Evolutionary conservation across 2,888 invertebrate species (phyloP), one percentile per base, ranked within the genome.

Genomic region (Amiota minor): DNA sequence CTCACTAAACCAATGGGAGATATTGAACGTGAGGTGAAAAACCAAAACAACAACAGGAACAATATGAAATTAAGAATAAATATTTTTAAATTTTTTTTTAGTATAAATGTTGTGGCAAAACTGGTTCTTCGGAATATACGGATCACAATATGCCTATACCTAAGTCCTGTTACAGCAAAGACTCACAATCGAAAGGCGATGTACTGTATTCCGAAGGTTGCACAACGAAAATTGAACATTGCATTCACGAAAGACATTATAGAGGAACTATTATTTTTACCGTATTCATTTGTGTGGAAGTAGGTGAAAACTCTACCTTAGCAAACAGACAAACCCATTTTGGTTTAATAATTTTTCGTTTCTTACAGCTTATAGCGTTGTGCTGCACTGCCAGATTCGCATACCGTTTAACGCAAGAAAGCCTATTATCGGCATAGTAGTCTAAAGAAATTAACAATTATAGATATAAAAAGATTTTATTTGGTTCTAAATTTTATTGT

Each of bases 31-130:
- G 50, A 45, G 50, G 71, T 71, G 45, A 45, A 20, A 62, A 18
- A 35, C 14, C 53, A 12, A 47, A 18, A 18, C 8, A 62, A 10
- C 45, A 35, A 9, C 14, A 62, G 45, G 35, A 62, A 10, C 45
- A 35, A 9, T 35, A 62, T 62, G 35, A 50, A 6, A 4, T 53
- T 35, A 35, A 35, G 35, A 35, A 35, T 4, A 4, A 35, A 35
- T 35, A 35, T 35, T 35, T 35, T 35, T 8, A 35, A 35, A 35
- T 35, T 4, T 35, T 14, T 46, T 6, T 71, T 6, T 23, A 72
- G 61, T 72, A 56, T 16, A 68, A 61, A 35, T 72, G 72, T 18
- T 72, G 72, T 35, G 72, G 72, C 50, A 68, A 45, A 6, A 11
- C 56, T 14, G 45, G 72, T 12, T 4, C 49, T 9, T 18, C 12